Conservation (phyloP, 2,797 vertebrate genomes). For the Etheostoma perlongum region DNA sequence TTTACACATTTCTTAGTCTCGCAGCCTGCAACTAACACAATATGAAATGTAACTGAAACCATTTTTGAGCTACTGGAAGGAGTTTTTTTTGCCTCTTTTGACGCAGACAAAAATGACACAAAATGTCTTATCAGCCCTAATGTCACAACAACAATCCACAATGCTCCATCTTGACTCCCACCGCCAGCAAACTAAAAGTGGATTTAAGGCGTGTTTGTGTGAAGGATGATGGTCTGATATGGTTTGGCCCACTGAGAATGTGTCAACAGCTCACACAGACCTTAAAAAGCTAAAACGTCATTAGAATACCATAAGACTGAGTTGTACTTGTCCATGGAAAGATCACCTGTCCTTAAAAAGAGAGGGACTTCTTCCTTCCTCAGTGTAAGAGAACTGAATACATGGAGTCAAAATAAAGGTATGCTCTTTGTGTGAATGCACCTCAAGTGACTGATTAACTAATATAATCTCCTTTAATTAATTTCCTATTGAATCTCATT, state of each 20-base stretch:
- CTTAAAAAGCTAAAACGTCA: conserved; percentile 3
- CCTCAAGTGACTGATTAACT: conserved; percentile 11
- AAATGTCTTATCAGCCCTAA: no score
- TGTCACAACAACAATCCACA: neutral
- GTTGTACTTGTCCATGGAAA: neutral
- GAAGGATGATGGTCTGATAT: neutral
- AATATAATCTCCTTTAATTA: conserved; percentile 40
- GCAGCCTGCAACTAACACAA: neutral
- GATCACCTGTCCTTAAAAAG: neutral
- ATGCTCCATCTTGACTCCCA: neutral
- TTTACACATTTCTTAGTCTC: no score
- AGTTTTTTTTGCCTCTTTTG: neutral
- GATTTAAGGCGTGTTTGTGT: no score
- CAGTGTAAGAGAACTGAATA: neutral
- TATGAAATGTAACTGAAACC: neutral
- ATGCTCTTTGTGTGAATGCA: neutral
- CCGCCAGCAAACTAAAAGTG: neutral
- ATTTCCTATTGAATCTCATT: conserved; percentile 32
- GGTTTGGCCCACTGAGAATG: neutral
- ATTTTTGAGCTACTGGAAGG: neutral
- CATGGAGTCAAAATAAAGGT: neutral
- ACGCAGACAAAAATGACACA: no score
- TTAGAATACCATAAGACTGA: neutral
- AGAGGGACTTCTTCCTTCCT: neutral
- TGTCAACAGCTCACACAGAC: conserved; percentile 6